Evolutionary conservation across 1,140 invertebrate genomes (phyloP).

Genomic region (Drosophila jambulina): DNA sequence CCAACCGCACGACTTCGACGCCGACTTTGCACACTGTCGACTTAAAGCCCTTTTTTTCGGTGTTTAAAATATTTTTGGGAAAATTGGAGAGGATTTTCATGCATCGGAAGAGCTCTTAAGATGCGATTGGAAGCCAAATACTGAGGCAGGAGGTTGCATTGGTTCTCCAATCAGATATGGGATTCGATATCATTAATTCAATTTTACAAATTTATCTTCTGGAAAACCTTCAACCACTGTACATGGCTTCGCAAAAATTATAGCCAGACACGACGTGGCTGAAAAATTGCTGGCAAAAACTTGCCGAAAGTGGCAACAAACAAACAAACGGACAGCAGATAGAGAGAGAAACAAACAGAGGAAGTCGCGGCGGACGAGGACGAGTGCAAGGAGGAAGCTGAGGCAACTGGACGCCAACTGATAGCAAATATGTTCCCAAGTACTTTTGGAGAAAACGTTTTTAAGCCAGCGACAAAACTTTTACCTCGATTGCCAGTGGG

Average conservation of each 20-base stretch:
- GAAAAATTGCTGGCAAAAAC: slow-evolving; percentile 65
- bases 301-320: slow-evolving; percentile 68
- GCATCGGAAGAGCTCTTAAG: not conserved
- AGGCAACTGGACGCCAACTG: slow-evolving; percentile 79
- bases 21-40: slow-evolving; percentile 16
- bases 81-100: not conserved
- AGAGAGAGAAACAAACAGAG: slow-evolving; percentile 21
- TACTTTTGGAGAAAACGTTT: slow-evolving; percentile 76
- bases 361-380: slow-evolving; percentile 3
- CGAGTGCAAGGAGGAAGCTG: slow-evolving; percentile 4
- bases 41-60: not conserved
- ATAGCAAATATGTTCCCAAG: slow-evolving; percentile 83
- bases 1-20: slow-evolving; percentile 60
- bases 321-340: slow-evolving; percentile 57
- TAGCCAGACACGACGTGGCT: slow-evolving; percentile 71
- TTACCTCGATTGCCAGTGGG: slow-evolving; percentile 63
- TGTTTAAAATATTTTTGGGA: not conserved
- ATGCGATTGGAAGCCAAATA: too few relatives aligned
- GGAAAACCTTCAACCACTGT: slow-evolving; percentile 1
- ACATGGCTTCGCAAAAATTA: slow-evolving; percentile 59
- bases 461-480: slow-evolving; percentile 79
- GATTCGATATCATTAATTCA: not conserved
- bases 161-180: too few relatives aligned
- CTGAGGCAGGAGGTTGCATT: too few relatives aligned
- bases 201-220: not conserved